Conservation (phyloP, 2,797 vertebrate genomes). For the Yasuhikotakia modesta region DNA sequence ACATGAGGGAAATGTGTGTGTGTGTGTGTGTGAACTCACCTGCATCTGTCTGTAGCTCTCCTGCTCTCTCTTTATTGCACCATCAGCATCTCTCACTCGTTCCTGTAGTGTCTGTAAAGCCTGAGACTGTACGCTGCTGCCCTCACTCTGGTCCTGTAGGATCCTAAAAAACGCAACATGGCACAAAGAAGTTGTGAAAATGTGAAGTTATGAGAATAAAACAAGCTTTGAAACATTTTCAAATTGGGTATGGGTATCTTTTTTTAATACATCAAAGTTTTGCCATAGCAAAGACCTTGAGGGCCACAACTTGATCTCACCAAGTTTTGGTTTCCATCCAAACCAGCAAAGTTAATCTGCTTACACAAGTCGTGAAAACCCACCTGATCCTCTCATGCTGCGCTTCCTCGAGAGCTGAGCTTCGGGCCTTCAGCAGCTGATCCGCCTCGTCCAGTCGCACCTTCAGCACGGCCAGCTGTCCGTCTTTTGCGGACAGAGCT, state of each 20-base stretch:
- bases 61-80: slow-evolving; percentile 84
- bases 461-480: slow-evolving; percentile 92
- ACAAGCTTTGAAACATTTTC: too few relatives aligned
- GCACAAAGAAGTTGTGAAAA: too few relatives aligned
- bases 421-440: slow-evolving; percentile 87
- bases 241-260: neutral
- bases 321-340: too few relatives aligned
- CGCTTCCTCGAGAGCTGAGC: slow-evolving; percentile 84
- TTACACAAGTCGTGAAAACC: neutral
- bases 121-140: slow-evolving; percentile 89
- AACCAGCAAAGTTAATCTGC: too few relatives aligned
- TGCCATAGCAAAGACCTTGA: too few relatives aligned
- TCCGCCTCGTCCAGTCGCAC: slow-evolving; percentile 93
- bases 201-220: too few relatives aligned
- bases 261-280: too few relatives aligned
- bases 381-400: slow-evolving; percentile 91
- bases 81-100: slow-evolving; percentile 85
- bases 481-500: slow-evolving; percentile 90
- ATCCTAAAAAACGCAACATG: slow-evolving; percentile 76
- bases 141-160: slow-evolving; percentile 89
- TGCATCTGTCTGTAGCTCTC: slow-evolving; percentile 93
- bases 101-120: slow-evolving; percentile 90
- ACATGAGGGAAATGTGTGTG: too few relatives aligned
- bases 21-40: slow-evolving; percentile 68
- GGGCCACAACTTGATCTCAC: too few relatives aligned